These are phyloP conservation scores for Caiman crocodilus DNA, from an alignment of 2,797 vertebrate genomes.

Conservation along the genomic window DNA sequence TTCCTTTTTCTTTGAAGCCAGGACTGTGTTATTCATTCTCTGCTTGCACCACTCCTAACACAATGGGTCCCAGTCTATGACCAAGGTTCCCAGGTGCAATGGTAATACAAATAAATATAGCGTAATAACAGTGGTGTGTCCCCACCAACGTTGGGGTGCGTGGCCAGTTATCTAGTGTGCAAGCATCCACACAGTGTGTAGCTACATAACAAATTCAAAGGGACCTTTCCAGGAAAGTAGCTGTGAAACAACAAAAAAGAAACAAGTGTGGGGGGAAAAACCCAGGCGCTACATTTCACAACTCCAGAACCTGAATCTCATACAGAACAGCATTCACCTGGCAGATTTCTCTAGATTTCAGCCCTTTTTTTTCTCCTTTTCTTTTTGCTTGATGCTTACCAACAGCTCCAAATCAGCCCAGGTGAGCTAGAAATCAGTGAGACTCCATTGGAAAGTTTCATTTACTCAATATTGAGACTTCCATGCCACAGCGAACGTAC, in stretches of 20 bases:
- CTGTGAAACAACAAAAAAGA: background rate
- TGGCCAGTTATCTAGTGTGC: background rate
- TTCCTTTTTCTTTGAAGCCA: too few relatives aligned
- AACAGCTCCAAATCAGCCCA: background rate
- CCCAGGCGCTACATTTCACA: background rate
- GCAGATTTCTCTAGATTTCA: background rate
- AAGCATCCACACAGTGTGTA: background rate
- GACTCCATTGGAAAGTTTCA: background rate
- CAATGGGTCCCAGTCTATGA: too few relatives aligned
- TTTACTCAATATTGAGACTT: background rate
- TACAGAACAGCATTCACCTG: background rate
- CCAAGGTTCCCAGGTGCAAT: too few relatives aligned
- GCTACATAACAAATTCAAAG: background rate
- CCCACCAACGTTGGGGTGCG: background rate
- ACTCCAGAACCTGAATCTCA: background rate
- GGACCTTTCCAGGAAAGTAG: background rate
- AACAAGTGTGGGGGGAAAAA: background rate
- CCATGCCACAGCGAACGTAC: background rate
- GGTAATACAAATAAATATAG: too few relatives aligned
- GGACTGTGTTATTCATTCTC: too few relatives aligned
- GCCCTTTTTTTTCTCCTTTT: background rate
- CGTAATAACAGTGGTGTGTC: too few relatives aligned
- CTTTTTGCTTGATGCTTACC: background rate
- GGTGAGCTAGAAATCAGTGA: background rate
- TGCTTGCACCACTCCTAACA: too few relatives aligned